phyloP scores from a whole-genome alignment of 1,140 invertebrate genomes.

The Paraescarpia echinospica region DNA sequence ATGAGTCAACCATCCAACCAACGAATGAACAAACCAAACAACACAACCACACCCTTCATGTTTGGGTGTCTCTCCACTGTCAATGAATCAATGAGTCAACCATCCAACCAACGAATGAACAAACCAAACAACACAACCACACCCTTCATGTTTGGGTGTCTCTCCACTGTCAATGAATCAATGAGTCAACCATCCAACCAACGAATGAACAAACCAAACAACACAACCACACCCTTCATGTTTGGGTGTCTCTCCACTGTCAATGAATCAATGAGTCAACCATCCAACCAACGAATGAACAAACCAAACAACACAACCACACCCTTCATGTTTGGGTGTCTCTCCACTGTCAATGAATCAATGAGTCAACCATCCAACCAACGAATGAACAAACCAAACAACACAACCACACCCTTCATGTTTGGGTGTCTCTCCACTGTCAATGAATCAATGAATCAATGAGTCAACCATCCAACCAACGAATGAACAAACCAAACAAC shows the following conservation, averaged over 20 bases:
- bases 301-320: conserved; percentile 69
- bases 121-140: conserved; percentile 69
- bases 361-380: neutral
- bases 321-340: conserved; percentile 89
- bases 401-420: conserved; percentile 85
- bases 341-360: conserved; percentile 56
- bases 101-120: neutral
- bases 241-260: conserved; percentile 76
- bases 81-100: conserved; percentile 24
- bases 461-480: neutral
- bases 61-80: conserved; percentile 76
- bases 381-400: conserved; percentile 31
- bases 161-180: conserved; percentile 56
- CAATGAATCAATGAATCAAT: conserved; percentile 27
- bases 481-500: conserved; percentile 37
- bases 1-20: neutral
- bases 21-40: conserved; percentile 31
- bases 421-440: conserved; percentile 76
- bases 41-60: conserved; percentile 85
- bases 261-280: conserved; percentile 24
- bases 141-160: conserved; percentile 89
- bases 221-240: conserved; percentile 85
- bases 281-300: neutral
- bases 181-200: neutral
- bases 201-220: conserved; percentile 31